A percentile compares a stretch with the other conserved stretches of the same genome.
These are phyloP conservation scores for Cerastis rubricosa DNA, from an alignment of 2,888 invertebrate species.

Conservation along the genomic window DNA sequence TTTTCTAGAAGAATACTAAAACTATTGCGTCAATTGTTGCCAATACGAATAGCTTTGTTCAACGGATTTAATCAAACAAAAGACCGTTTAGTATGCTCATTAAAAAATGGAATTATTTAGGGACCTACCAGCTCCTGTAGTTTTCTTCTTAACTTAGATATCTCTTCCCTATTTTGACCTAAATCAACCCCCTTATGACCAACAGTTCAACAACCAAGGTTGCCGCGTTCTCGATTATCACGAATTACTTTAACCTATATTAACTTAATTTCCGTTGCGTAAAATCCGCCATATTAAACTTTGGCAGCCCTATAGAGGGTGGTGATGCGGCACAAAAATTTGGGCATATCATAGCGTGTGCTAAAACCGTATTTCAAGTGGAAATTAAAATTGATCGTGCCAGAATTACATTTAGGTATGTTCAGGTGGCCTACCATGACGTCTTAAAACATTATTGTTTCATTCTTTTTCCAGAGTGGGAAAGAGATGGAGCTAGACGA, in stretches of 20 bases:
- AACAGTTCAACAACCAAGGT: conserved; percentile 48
- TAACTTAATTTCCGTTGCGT: conserved; percentile 81
- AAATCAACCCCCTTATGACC: conserved; percentile 7
- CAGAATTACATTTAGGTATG: neutral
- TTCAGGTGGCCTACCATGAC: neutral
- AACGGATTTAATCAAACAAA: neutral
- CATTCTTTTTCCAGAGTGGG: too few relatives aligned
- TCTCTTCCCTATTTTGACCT: conserved; percentile 9
- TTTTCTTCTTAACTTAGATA: neutral
- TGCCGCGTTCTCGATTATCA: conserved; percentile 58
- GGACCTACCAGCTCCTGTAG: neutral
- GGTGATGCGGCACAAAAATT: conserved; percentile 59
- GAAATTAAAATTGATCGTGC: neutral
- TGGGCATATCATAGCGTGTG: conserved; percentile 12
- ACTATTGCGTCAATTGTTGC: too few relatives aligned
- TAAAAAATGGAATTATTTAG: too few relatives aligned
- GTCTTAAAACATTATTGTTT: too few relatives aligned
- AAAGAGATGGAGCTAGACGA: too few relatives aligned
- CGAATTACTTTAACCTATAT: conserved; percentile 67
- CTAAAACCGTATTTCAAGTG: neutral
- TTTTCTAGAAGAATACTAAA: too few relatives aligned
- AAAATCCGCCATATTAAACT: conserved; percentile 68
- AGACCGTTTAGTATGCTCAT: neutral
- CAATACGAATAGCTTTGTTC: too few relatives aligned
- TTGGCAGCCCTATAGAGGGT: conserved; percentile 69